These are phyloP conservation scores for Poeciliopsis turrubarensis DNA, from an alignment of 2,113 vertebrate species.

Conservation along the genomic window DNA sequence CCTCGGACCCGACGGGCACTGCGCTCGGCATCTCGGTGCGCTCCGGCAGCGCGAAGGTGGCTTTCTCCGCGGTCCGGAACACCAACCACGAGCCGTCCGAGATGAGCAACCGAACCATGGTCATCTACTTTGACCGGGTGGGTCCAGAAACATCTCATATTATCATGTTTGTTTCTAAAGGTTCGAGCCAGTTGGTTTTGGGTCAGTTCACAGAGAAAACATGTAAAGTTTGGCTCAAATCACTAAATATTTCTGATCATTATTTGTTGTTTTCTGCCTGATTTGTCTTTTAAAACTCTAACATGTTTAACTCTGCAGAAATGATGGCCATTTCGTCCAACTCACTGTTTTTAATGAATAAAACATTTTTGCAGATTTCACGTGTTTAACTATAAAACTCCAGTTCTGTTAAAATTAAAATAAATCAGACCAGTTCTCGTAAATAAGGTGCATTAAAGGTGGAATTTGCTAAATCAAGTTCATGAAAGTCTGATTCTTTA, in stretches of 20 bases:
- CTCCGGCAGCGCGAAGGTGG: constrained; percentile 94
- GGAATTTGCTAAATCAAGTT: too few species aligned
- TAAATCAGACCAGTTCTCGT: too few species aligned
- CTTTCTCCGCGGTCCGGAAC: constrained; percentile 94
- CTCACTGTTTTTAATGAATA: too few species aligned
- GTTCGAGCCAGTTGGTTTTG: background rate
- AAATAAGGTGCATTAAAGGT: too few species aligned
- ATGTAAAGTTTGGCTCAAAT: background rate
- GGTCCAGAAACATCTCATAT: background rate
- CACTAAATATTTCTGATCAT: background rate
- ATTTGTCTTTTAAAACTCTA: background rate
- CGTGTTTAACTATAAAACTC: background rate
- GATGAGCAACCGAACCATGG: constrained; percentile 98
- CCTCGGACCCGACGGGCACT: constrained; percentile 91
- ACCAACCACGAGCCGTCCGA: constrained; percentile 98
- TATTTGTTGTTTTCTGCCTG: background rate
- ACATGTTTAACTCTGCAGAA: background rate
- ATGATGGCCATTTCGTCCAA: background rate
- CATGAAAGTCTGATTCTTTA: background rate
- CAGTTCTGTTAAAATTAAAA: background rate
- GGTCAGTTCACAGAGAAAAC: background rate
- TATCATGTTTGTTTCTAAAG: too few species aligned
- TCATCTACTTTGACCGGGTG: constrained; percentile 97
- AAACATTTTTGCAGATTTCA: background rate
- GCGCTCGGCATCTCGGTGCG: constrained; percentile 96